These are phyloP conservation scores for Tetramorium parvispinum DNA, from an alignment of 1,140 invertebrate genomes.

Conservation along the genomic window DNA sequence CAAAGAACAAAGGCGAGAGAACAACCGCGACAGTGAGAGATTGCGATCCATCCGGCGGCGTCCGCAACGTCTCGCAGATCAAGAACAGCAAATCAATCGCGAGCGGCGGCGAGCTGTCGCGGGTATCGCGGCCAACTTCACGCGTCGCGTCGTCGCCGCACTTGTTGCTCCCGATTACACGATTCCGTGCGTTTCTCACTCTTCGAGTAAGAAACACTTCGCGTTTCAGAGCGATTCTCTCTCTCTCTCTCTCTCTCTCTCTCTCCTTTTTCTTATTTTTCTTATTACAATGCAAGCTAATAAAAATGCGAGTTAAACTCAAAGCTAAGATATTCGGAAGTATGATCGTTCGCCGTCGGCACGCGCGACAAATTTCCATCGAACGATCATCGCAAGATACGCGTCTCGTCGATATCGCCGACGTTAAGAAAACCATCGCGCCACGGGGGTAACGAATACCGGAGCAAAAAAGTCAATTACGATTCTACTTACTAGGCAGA, in stretches of 20 bases:
- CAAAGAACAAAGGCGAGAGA: background rate
- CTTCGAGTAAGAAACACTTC: background rate
- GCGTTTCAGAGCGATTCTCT: background rate
- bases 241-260: background rate
- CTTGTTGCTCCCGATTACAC: constrained; percentile 6
- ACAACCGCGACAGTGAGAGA: background rate
- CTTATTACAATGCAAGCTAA: background rate
- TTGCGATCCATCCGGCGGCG: background rate
- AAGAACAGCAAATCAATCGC: background rate
- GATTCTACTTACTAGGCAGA: no score
- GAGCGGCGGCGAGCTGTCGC: background rate
- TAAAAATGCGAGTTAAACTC: background rate
- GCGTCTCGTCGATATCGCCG: no score
- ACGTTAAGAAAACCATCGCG: background rate
- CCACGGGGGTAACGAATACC: no score
- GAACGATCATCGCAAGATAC: no score
- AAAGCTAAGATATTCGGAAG: background rate
- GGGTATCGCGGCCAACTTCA: background rate
- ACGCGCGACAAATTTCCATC: no score
- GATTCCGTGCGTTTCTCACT: background rate
- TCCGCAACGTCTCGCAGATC: background rate
- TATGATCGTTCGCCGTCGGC: no score
- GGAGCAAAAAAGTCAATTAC: no score
- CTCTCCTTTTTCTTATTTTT: no score
- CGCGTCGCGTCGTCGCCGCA: background rate